Base-by-base conservation (phyloP, 2,888 invertebrate species). In the Pogonocherus hispidulus region DNA sequence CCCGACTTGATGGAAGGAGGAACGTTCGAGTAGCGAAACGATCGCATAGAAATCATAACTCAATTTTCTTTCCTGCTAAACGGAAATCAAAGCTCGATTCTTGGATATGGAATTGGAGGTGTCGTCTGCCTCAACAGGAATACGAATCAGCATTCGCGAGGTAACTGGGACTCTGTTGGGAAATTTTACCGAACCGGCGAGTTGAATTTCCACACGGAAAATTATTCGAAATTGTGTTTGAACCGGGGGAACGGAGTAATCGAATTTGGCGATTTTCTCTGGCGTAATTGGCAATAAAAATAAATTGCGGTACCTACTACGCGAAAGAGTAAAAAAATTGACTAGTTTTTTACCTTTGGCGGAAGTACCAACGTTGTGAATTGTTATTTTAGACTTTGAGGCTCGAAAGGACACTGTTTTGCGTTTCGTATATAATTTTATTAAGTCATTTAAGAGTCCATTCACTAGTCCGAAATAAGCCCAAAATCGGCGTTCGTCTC, bases 51-150 rank as follows among this genome's bases (percentile, higher is more conserved):
- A 62, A 51, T 51, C 52, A 63, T 51, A 63, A 63, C 63, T 32
- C 63, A 52, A 63, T 63, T 63, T 52, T 49, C 37, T 49, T 18
- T 51, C 63, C 47, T 18, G 63, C 37, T 63, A 32, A 63, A 14
- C 63, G 63, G 63, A 63, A 63, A 63, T 63, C 63, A 63, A 52
- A 63, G 63, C 52, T 35, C 37, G 23, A 52, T 23, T 19, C 52
- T 3, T 32, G 52, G 32, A 52, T 52, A 52, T 52, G 52, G 23
- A 46, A 60, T 47, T 52, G 52, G 19, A 52, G 52, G 52, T 32
- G 52, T 32, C 8, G 23, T 52, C 52, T 6, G 14, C 52, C 14
- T 5, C 5, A n/a, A 2, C n/a, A 14, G 3, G 18, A n/a, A 32
- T 18, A 11, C 16, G 18, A 19, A 35, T 32, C 52, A n/a, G n/a